Conservation (phyloP, 1,140 invertebrate genomes). For the Carcinoscorpius rotundicauda region DNA sequence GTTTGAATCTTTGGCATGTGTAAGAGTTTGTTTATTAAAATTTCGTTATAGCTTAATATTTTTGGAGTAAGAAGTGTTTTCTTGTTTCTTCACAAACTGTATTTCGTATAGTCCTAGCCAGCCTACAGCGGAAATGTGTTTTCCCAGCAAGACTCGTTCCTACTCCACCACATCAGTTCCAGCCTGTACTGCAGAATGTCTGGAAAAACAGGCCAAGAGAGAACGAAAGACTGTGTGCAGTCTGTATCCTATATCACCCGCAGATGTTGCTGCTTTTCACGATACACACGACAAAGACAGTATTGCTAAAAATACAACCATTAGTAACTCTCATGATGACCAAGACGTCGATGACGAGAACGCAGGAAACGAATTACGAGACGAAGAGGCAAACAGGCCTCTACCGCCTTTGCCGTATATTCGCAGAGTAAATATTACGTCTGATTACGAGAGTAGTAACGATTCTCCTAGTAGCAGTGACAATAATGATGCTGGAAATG, state of each 20-base stretch:
- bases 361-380: conserved; percentile 8
- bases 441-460: conserved; percentile 37
- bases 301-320: conserved; percentile 4
- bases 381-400: conserved; percentile 10
- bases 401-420: conserved; percentile 13
- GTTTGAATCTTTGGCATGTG: no score
- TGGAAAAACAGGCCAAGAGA: conserved; percentile 6
- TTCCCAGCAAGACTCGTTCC: conserved; percentile 17
- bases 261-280: conserved; percentile 18
- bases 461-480: conserved; percentile 37
- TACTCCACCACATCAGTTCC: conserved; percentile 27
- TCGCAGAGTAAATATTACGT: conserved; percentile 31
- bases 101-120: no score
- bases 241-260: conserved; percentile 27
- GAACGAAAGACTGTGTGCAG: conserved; percentile 31
- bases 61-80: no score
- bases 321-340: conserved; percentile 5
- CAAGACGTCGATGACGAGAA: conserved; percentile 9
- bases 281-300: conserved; percentile 17
- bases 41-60: no score
- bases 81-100: no score
- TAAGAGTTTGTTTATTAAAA: no score
- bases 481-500: conserved; percentile 12
- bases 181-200: conserved; percentile 22
- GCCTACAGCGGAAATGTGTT: neutral